Base-by-base conservation (phyloP, 2,888 invertebrate species). In the Apotomis capreana region DNA sequence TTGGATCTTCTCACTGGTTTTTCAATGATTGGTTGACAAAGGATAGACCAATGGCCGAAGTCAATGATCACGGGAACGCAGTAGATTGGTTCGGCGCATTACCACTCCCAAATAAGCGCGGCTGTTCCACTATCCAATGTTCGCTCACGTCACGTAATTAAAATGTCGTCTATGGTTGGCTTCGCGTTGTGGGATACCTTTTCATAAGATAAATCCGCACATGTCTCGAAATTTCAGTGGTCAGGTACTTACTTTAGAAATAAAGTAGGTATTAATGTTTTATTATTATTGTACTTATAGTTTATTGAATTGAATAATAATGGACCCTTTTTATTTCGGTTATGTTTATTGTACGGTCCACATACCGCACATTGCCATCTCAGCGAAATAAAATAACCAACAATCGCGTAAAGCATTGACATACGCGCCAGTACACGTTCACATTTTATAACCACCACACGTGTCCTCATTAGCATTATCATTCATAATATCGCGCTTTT, bases 21-120 rank as follows among this genome's bases (percentile, higher is more conserved):
- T 95, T 95, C 96, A 94, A 96, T 96, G 97, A 97, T 97, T 97
- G 97, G 97, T 96, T 96, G 96, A 95, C 95, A 95, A 95, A 95
- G 94, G 95, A 95, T 96, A 96, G 95, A 95, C 96, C 96, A 96
- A 96, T 96, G 96, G 96, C 94, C 96, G 95, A 95, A 95, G 96
- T 96, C 94, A 94, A 94, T 94, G 94, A 94, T 94, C 94, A 94
- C 94, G 94, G 94, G 95, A 95, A 95, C 95, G 95, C 95, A 95
- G 95, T 95, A 95, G 94, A 94, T 94, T 94, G 94, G 93, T 91
- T 92, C 91, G 90, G 86, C 89, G 86, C 88, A 91, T 94, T 94
- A 95, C 95, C 95, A 95, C 95, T 95, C 95, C 95, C 94, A 90
- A 88, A 86, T 86, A 89, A 91, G 90, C 89, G 85, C 87, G 88